phyloP scores from a whole-genome alignment of 1,140 invertebrate species.

The Druon quercuslanigerum region DNA sequence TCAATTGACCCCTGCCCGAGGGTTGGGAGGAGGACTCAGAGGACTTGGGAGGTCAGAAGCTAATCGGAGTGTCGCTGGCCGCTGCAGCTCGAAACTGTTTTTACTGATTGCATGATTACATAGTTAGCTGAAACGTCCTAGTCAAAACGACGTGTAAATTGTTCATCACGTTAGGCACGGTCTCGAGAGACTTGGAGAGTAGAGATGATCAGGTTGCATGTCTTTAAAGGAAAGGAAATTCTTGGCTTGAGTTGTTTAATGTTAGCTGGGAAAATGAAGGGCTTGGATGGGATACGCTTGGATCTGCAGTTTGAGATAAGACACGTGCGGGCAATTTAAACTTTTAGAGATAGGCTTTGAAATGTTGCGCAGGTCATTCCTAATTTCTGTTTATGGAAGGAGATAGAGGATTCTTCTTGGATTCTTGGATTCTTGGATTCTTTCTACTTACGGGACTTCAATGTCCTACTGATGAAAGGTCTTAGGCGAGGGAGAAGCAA shows the following conservation, averaged over 20 bases:
- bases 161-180: too few species aligned
- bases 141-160: too few species aligned
- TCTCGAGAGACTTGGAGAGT: too few species aligned
- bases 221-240: not conserved
- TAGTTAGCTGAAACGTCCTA: too few species aligned
- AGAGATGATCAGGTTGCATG: not conserved
- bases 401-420: too few species aligned
- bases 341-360: slow-evolving; percentile 18
- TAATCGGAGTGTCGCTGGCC: slow-evolving; percentile 13
- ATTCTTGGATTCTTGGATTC: not conserved
- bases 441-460: not conserved
- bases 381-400: slow-evolving; percentile 24
- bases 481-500: not conserved
- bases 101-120: not conserved
- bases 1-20: not conserved
- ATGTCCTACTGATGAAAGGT: slow-evolving; percentile 12
- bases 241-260: slow-evolving; percentile 5
- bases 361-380: slow-evolving; percentile 29
- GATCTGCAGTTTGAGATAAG: slow-evolving; percentile 15
- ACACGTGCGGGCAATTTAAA: slow-evolving; percentile 24
- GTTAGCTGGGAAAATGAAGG: slow-evolving; percentile 11
- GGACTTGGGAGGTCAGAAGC: slow-evolving; percentile 15
- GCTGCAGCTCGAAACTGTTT: slow-evolving; percentile 7
- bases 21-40: not conserved
- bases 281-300: slow-evolving; percentile 18